A percentile compares a stretch with the other conserved stretches of the same genome.
phyloP scores from a whole-genome alignment of 2,113 vertebrate species.

The Gopherus evgoodei region DNA sequence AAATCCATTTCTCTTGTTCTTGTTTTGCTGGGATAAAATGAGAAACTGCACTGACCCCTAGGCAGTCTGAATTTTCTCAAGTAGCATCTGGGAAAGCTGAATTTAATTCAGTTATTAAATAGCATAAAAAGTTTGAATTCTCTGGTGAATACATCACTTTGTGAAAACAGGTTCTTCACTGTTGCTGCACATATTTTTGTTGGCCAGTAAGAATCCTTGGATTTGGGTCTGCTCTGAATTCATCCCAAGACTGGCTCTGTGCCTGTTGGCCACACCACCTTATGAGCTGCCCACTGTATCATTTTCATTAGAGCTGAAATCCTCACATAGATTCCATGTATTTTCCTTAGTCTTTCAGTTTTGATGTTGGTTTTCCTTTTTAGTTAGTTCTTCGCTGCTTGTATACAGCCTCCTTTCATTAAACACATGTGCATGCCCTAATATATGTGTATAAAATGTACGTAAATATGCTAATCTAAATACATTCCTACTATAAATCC shows the following conservation, averaged over 20 bases:
- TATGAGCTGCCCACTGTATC: neutral
- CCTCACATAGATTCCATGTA: rapidly evolving
- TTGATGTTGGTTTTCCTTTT: neutral
- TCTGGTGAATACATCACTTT: neutral
- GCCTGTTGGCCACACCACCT: neutral
- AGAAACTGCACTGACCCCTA: rapidly evolving
- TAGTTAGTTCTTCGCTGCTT: neutral
- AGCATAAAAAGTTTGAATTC: neutral
- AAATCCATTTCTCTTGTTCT: neutral
- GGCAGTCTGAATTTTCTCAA: neutral
- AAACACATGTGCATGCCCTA: rapidly evolving
- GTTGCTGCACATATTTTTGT: neutral
- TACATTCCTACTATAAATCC: neutral
- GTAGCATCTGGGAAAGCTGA: neutral
- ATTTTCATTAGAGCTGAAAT: neutral
- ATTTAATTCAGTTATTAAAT: neutral
- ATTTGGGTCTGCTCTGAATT: neutral
- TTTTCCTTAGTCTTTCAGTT: neutral
- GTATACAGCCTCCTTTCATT: rapidly evolving
- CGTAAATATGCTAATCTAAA: neutral
- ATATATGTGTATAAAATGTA: rapidly evolving
- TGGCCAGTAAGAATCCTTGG: neutral
- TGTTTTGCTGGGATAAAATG: neutral
- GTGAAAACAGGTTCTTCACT: neutral
- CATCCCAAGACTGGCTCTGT: rapidly evolving